Percentiles rank a stretch among this genome's conserved stretches.
phyloP scores from a whole-genome alignment of 2,797 vertebrate species.

The Channa striata region DNA sequence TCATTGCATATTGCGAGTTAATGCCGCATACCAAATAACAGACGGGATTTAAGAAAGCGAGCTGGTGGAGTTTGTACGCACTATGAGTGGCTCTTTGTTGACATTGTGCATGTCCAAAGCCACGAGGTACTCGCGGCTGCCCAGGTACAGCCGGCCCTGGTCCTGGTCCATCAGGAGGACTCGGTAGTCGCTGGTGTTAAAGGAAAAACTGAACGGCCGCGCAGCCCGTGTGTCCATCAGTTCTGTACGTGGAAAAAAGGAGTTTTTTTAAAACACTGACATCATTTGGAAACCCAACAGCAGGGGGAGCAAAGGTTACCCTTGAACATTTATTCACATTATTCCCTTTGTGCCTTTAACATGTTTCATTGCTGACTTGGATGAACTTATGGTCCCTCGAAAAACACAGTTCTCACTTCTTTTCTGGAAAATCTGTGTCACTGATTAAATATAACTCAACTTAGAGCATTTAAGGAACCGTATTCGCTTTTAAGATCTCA shows the following conservation, averaged over 20 bases:
- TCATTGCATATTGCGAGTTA: conserved; percentile 38
- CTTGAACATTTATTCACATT: conserved; percentile 17
- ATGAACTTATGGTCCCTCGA: conserved; percentile 52
- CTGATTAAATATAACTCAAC: conserved; percentile 79
- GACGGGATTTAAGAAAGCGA: conserved; percentile 33
- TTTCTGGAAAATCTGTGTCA: conserved; percentile 72
- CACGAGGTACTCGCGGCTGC: conserved; percentile 89
- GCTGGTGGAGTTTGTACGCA: conserved; percentile 67
- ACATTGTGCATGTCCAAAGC: conserved; percentile 91
- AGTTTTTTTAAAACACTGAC: conserved; percentile 20
- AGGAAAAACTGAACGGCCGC: conserved; percentile 88
- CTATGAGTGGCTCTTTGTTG: conserved; percentile 91
- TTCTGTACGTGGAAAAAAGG: conserved; percentile 71
- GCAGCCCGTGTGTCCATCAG: conserved; percentile 88
- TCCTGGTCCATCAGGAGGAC: conserved; percentile 91
- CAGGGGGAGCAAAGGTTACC: conserved; percentile 43
- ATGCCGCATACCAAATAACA: conserved; percentile 35
- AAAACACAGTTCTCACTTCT: conserved; percentile 51
- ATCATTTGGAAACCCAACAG: conserved; percentile 12
- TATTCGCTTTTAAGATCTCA: conserved; percentile 83
- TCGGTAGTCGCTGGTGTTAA: conserved; percentile 91
- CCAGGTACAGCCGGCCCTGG: conserved; percentile 90
- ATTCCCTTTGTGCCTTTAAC: conserved; percentile 46
- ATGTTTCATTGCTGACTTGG: conserved; percentile 61
- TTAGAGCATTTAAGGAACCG: conserved; percentile 71